phyloP scores from a whole-genome alignment of 2,113 vertebrate species.

The Peromyscus maniculatus region DNA sequence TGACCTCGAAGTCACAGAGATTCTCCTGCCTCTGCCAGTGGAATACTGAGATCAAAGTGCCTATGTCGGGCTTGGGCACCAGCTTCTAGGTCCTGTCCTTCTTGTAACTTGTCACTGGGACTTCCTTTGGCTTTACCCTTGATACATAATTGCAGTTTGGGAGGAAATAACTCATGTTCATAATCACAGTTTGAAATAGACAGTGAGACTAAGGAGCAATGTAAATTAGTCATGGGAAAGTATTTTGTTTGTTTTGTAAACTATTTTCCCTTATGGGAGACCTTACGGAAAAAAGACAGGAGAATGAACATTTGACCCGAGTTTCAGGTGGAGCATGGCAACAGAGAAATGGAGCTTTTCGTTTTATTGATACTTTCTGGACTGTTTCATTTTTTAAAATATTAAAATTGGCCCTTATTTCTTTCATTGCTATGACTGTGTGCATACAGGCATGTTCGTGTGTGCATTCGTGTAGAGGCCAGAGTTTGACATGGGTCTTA shows the following conservation, averaged over 20 bases:
- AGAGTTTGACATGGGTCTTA: neutral
- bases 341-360: neutral
- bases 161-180: neutral
- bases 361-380: neutral
- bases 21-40: neutral
- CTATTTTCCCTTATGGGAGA: neutral
- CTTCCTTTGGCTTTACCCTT: neutral
- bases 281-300: neutral
- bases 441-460: too few relatives aligned
- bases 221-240: constrained; percentile 33
- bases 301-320: constrained; percentile 4
- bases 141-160: neutral
- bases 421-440: neutral
- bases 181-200: constrained; percentile 57
- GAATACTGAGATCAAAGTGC: neutral
- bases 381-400: constrained; percentile 2
- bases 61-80: neutral
- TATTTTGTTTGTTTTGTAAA: constrained; percentile 8
- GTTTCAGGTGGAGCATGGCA: neutral
- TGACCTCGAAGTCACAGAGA: neutral
- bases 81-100: neutral
- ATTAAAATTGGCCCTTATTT: neutral
- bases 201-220: neutral
- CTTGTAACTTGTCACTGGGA: neutral
- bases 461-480: neutral